Base-by-base conservation (phyloP, 1,140 invertebrate species). In the Steinernema khuongi region DNA sequence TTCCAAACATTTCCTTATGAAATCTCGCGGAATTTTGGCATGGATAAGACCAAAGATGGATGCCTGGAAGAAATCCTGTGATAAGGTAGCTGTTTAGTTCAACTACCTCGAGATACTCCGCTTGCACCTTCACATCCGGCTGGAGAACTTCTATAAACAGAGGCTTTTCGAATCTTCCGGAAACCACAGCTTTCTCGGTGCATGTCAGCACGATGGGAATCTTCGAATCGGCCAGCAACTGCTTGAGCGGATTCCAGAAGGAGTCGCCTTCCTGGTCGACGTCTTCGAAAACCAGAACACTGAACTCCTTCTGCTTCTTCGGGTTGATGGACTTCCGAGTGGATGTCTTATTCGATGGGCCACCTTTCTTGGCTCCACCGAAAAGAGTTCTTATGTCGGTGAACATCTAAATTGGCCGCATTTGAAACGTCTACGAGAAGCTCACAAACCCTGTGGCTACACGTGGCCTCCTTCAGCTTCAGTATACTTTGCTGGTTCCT, bases 291-390 rank as follows among this genome's bases (percentile, higher is more conserved):
- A 60, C 50, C 7, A 60, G 50, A 26, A 22, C 50, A 2, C 7
- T 60, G 50, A 60, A 60, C 19, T 60, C 50, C 26, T 60, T 60
- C 50, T 26, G n/a, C n/a, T n/a, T n/a, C n/a, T n/a, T n/a, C n/a
- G n/a, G n/a, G n/a, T n/a, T n/a, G n/a, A n/a, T n/a, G n/a, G n/a
- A n/a, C n/a, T n/a, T n/a, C n/a, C n/a, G n/a, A n/a, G n/a, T 60
- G 14, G 50, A 26, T 60, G 19, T 60, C 50, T 60, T 60, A 26
- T 60, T 60, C 4, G 22, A 7, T 4, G 26, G 14, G 50, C n/a
- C n/a, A n/a, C 36, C 36, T 41, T 41, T 7, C 36, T 41, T 41
- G 36, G 36, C 36, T 41, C n/a, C 36, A 41, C 50, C 50, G 22
- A 60, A 60, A 4, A 60, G 11, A 60, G 7, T 17, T 60, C 50